Conservation (phyloP, 2,113 vertebrate genomes). For the Oenanthe melanoleuca region DNA sequence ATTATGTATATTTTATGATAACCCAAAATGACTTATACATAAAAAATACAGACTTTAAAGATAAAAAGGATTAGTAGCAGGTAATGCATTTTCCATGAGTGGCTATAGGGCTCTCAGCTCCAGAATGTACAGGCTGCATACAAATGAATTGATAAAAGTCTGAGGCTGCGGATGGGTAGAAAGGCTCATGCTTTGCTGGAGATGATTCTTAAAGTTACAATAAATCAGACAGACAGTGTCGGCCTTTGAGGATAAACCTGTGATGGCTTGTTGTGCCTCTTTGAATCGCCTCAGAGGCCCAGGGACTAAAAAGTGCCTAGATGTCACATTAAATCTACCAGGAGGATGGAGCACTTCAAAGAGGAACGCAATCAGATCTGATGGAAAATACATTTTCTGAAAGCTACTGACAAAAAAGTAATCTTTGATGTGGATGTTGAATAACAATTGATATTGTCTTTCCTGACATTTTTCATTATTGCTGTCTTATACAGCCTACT, state of each 20-base stretch:
- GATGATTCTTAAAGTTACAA: slow-evolving; percentile 90
- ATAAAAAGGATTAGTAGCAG: slow-evolving; percentile 90
- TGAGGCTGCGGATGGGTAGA: slow-evolving; percentile 78
- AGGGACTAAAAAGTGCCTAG: slow-evolving; percentile 86
- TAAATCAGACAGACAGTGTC: slow-evolving; percentile 90
- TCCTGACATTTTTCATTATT: slow-evolving; percentile 99
- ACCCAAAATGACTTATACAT: slow-evolving; percentile 87
- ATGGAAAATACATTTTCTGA: slow-evolving; percentile 92
- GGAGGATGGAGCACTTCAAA: slow-evolving; percentile 88
- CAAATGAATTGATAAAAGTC: slow-evolving; percentile 89
- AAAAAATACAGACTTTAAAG: slow-evolving; percentile 89
- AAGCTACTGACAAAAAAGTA: slow-evolving; percentile 91
- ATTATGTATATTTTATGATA: slow-evolving; percentile 89
- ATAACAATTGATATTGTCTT: slow-evolving; percentile 99
- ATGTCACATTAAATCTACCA: slow-evolving; percentile 89
- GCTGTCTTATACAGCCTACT: slow-evolving; percentile 91
- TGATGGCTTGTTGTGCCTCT: slow-evolving; percentile 87
- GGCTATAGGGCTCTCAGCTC: slow-evolving; percentile 84
- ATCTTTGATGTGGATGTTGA: slow-evolving; percentile 97
- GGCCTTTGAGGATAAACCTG: slow-evolving; percentile 90
- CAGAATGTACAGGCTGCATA: slow-evolving; percentile 81
- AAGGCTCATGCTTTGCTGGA: slow-evolving; percentile 83
- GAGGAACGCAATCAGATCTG: slow-evolving; percentile 87
- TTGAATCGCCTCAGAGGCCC: slow-evolving; percentile 86
- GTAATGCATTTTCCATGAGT: slow-evolving; percentile 91